Evolutionary conservation across 2,113 vertebrate genomes (phyloP), one percentile per base, ranked within the genome.

Genomic region (Beaufortia kweichowensis): DNA sequence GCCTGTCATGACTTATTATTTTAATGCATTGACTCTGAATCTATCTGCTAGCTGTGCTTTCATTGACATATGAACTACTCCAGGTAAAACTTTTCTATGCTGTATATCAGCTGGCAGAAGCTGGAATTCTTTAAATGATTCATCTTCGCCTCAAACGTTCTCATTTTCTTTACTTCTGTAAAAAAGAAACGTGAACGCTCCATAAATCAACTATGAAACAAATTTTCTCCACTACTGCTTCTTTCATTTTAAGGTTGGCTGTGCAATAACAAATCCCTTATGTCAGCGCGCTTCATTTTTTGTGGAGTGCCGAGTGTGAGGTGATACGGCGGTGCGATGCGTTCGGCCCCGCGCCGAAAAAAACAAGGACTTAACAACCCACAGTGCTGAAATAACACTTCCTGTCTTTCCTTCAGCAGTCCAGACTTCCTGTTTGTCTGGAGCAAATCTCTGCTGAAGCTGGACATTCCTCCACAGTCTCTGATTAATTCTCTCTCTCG

Each of bases 381-480:
- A 88, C 83, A 53, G 81, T 81, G 73, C 85, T 87, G 82, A 88
- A 91, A 91, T 85, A 89, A 90, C 85, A 75, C 75, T 85, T 84
- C 78, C 87, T 86, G 86, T 88, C 90, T 86, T 77, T 85, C 81
- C 85, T 87, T 81, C 84, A 80, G 77, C 82, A 79, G 55, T 67
- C 82, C 87, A 87, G 85, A 89, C 89, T 91, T 92, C 91, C 90
- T 90, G 90, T 88, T 89, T 84, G 88, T 86, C 83, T 78, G 81
- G 82, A 61, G 76, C 82, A 85, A 90, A 92, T 89, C 90, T 90
- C 85, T 78, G 86, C 79, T 87, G 85, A 87, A 86, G 87, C 87
- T 48, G 75, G 83, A 86, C 87, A 90, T 90, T 90, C 87, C 81
- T 70, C 79, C 79, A 83, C 76, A 50, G 23, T 29, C 29, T 26